Evolutionary conservation across 2,113 vertebrate species (phyloP).

Genomic region (Vanacampus margaritifer): DNA sequence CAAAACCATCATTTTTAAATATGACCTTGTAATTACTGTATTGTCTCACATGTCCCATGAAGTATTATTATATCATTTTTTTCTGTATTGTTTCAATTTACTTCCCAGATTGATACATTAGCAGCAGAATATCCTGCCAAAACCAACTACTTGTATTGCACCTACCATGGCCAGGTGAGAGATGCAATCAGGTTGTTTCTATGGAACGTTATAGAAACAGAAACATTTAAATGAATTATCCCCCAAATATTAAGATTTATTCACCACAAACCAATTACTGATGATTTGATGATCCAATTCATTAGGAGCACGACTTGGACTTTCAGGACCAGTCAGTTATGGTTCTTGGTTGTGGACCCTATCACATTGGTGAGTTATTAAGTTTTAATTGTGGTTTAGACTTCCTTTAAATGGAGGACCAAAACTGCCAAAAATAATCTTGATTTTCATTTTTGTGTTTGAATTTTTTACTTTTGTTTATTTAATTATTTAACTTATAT

Average conservation of each 20-base stretch:
- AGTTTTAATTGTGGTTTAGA: background rate
- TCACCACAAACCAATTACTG: background rate
- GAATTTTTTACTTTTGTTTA: no score
- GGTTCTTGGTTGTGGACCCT: conserved; percentile 94
- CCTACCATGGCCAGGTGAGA: conserved; percentile 89
- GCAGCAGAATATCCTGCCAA: conserved; percentile 91
- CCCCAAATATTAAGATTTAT: background rate
- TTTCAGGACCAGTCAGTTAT: conserved; percentile 89
- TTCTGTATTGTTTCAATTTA: background rate
- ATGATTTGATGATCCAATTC: conserved; percentile 14
- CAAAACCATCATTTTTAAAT: no score
- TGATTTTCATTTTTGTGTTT: no score
- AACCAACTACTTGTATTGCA: conserved; percentile 92
- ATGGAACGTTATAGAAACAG: background rate
- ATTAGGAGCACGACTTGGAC: conserved; percentile 88
- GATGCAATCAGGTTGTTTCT: background rate
- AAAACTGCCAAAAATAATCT: no score
- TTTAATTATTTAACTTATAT: background rate
- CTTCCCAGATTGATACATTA: conserved; percentile 86
- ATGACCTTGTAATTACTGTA: no score
- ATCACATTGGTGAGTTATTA: conserved; percentile 86
- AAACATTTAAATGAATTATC: background rate
- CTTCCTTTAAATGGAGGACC: background rate
- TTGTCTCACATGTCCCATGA: background rate
- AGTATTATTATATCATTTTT: background rate